These are phyloP conservation scores for Sarcoramphus papa DNA, from an alignment of 2,797 vertebrate genomes.

Conservation along the genomic window DNA sequence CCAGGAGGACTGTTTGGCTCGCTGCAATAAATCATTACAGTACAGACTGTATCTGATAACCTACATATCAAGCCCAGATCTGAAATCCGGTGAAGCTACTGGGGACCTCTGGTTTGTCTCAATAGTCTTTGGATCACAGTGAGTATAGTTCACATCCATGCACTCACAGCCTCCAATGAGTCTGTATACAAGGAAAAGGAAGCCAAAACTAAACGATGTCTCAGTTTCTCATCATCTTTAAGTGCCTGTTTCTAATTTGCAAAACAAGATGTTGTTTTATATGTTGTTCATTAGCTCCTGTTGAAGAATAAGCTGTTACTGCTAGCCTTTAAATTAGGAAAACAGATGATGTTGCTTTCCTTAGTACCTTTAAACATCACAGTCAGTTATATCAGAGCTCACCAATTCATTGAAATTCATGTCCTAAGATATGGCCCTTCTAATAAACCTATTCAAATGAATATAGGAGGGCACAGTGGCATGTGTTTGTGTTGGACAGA, in stretches of 20 bases:
- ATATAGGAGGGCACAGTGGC: not conserved
- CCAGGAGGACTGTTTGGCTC: not conserved
- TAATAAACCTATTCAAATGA: not conserved
- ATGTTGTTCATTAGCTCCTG: not conserved
- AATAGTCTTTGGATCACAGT: not conserved
- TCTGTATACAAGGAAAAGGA: not conserved
- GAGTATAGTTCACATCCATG: fast-evolving
- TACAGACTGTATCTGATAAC: too few relatives aligned
- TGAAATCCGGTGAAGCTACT: not conserved
- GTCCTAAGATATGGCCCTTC: not conserved
- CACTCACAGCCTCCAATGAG: not conserved
- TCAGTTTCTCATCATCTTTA: not conserved
- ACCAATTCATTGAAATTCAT: not conserved
- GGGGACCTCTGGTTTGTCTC: not conserved
- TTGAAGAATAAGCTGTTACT: not conserved
- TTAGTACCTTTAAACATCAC: not conserved
- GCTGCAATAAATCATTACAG: not conserved
- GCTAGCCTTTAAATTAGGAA: not conserved
- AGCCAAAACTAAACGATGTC: not conserved
- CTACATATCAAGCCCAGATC: not conserved
- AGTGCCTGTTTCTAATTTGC: not conserved
- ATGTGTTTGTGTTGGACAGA: not conserved
- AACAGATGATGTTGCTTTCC: not conserved
- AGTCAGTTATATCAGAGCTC: not conserved
- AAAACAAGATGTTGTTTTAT: not conserved